Conservation (phyloP, 2,113 vertebrate species). For the Parus major region DNA sequence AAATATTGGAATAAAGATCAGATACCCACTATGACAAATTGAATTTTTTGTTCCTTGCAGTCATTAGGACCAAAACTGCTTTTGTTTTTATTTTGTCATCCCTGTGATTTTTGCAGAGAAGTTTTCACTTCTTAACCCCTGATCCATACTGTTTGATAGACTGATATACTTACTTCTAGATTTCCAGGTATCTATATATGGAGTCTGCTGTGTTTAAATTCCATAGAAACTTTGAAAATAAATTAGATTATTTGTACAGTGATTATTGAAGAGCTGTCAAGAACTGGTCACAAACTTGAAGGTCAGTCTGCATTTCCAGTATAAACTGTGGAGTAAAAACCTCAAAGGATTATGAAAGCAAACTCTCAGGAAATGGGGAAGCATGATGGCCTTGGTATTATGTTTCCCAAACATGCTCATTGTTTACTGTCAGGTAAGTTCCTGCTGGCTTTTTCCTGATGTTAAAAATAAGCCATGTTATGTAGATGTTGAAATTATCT, state of each 20-base stretch:
- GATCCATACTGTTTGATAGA: not conserved
- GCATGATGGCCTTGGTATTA: slow-evolving; percentile 39
- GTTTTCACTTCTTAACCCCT: not conserved
- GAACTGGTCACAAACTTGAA: not conserved
- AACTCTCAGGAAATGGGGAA: slow-evolving; percentile 54
- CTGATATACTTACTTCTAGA: not conserved
- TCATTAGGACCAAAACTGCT: not conserved
- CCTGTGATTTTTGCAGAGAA: not conserved
- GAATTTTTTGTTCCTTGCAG: not conserved
- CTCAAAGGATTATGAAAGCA: slow-evolving; percentile 25
- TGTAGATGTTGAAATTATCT: not conserved
- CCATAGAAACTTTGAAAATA: not conserved
- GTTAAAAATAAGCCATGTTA: not conserved
- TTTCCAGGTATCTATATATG: not conserved
- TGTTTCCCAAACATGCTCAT: slow-evolving; percentile 56
- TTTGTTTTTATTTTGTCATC: not conserved
- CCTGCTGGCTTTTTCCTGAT: slow-evolving; percentile 26
- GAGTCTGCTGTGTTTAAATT: not conserved
- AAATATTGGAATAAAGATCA: not conserved
- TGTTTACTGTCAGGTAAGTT: slow-evolving; percentile 33
- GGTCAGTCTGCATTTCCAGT: slow-evolving; percentile 25
- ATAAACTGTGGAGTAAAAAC: slow-evolving; percentile 22
- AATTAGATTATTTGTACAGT: not conserved
- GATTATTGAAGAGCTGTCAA: not conserved
- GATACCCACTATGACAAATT: not conserved